Percentiles rank a stretch among this genome's conserved stretches.
Conservation (phyloP, 1,140 invertebrate species). For the Aphidius gifuensis region DNA sequence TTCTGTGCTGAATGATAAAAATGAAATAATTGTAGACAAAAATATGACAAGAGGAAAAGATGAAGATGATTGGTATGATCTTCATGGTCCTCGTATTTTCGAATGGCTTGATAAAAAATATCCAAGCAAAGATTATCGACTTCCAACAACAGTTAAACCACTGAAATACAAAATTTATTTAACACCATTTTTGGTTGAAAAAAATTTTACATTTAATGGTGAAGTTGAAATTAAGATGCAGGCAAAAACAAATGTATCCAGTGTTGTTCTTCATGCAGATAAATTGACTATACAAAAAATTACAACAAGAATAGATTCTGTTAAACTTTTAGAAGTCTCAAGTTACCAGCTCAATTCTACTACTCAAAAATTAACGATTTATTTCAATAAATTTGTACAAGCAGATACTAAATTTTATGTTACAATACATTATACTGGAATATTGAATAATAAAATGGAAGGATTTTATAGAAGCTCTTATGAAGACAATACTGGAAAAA, state of each 20-base stretch:
- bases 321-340: slow-evolving; percentile 10
- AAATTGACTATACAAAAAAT: slow-evolving; percentile 29
- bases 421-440: slow-evolving; percentile 52
- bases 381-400: slow-evolving; percentile 17
- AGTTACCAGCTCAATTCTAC: not conserved
- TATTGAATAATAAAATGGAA: slow-evolving; percentile 55
- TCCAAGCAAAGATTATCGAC: slow-evolving; percentile 28
- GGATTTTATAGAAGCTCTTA: slow-evolving; percentile 68
- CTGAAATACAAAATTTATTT: slow-evolving; percentile 37
- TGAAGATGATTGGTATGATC: slow-evolving; percentile 35
- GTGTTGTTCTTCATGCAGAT: slow-evolving; percentile 37
- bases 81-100: slow-evolving; percentile 28
- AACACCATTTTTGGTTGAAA: slow-evolving; percentile 33
- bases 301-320: slow-evolving; percentile 10
- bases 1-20: slow-evolving; percentile 1
- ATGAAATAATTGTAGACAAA: slow-evolving; percentile 12
- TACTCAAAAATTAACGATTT: slow-evolving; percentile 33
- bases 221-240: slow-evolving; percentile 34
- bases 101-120: slow-evolving; percentile 31
- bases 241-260: slow-evolving; percentile 19
- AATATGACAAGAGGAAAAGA: slow-evolving; percentile 9
- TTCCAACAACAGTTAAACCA: slow-evolving; percentile 36
- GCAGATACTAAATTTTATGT: slow-evolving; percentile 40
- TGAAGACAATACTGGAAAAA: slow-evolving; percentile 39
- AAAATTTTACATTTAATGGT: slow-evolving; percentile 39